phyloP scores from a whole-genome alignment of 2,113 vertebrate species.

The Capreolus pygargus region DNA sequence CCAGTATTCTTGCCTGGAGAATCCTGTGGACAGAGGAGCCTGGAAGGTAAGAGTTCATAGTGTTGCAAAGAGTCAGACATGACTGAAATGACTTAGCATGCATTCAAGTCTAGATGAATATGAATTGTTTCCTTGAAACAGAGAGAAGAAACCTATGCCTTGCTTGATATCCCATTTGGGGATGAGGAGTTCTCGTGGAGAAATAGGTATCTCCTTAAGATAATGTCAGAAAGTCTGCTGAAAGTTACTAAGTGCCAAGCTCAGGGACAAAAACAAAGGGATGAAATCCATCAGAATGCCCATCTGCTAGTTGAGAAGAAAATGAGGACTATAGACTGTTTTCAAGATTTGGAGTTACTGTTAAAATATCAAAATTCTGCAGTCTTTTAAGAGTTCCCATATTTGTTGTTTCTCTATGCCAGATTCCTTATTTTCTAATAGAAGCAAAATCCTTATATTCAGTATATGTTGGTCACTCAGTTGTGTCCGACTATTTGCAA shows the following conservation, averaged over 20 bases:
- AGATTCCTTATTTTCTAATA: neutral
- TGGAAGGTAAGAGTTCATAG: neutral
- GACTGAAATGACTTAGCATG: neutral
- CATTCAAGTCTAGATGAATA: neutral
- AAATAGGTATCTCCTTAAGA: neutral
- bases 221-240: neutral
- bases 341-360: neutral
- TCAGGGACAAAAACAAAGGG: neutral
- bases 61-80: neutral
- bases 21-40: neutral
- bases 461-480: neutral
- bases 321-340: neutral
- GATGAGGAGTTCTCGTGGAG: neutral
- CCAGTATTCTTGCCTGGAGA: neutral
- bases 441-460: neutral
- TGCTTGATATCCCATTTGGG: neutral
- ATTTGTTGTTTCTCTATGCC: neutral
- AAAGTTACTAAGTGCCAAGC: neutral
- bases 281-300: neutral
- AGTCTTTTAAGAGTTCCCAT: neutral
- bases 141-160: neutral
- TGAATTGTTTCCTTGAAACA: constrained; percentile 22
- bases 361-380: neutral
- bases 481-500: neutral
- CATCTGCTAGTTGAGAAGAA: neutral